Conservation (phyloP, 1,140 invertebrate genomes). For the Eurosta solidaginis region DNA sequence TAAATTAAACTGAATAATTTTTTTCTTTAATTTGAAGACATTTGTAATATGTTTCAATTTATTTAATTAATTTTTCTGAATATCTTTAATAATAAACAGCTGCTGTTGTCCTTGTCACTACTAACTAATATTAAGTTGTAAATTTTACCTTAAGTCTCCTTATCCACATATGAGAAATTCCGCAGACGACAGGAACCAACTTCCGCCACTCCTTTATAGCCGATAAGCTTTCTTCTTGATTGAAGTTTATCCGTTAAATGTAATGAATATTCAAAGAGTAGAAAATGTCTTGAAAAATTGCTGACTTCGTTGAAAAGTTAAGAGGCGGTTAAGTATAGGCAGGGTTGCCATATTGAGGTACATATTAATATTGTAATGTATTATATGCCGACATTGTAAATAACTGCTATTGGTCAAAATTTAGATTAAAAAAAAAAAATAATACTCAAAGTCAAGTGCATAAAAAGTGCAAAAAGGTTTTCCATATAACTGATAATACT, state of each 20-base stretch:
- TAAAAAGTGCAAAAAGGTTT: too few species aligned
- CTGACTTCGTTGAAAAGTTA: neutral
- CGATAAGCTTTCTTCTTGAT: constrained; percentile 1
- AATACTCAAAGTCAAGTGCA: too few species aligned
- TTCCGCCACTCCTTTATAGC: neutral
- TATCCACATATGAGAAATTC: constrained; percentile 29
- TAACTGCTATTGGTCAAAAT: too few species aligned
- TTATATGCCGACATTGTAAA: too few species aligned
- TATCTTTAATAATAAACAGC: too few species aligned
- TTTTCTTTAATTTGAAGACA: too few species aligned
- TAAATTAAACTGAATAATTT: too few species aligned
- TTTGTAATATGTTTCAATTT: too few species aligned
- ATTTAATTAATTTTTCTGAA: too few species aligned
- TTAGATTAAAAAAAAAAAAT: too few species aligned
- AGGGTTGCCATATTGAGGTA: neutral
- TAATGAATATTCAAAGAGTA: constrained; percentile 27
- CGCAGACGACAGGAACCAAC: constrained; percentile 28
- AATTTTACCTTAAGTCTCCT: neutral
- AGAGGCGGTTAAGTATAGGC: neutral
- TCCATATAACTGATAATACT: too few species aligned
- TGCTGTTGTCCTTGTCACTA: neutral
- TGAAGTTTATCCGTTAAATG: constrained; percentile 17
- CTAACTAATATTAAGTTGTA: neutral
- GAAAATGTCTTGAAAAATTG: constrained; percentile 11
- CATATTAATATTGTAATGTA: too few species aligned